A percentile compares a stretch with the other conserved stretches of the same genome.
phyloP scores from a whole-genome alignment of 2,113 vertebrate genomes.

The Platanista minor region DNA sequence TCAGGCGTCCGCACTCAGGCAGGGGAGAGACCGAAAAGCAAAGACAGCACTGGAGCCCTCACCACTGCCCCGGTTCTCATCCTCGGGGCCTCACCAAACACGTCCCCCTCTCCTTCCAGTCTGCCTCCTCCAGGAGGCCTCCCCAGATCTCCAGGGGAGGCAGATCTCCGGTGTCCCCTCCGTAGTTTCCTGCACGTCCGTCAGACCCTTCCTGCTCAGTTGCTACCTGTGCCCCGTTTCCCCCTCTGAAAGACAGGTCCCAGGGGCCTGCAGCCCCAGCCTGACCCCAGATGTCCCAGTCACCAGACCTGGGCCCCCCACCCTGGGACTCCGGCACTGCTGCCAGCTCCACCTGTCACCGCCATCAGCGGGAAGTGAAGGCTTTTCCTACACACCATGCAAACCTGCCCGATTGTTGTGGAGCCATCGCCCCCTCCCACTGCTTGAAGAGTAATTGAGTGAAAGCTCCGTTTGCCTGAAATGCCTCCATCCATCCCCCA shows the following conservation, averaged over 20 bases:
- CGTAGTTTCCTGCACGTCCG: neutral
- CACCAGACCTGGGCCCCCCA: neutral
- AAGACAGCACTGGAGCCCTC: neutral
- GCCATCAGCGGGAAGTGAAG: slow-evolving; percentile 61
- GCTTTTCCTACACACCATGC: slow-evolving; percentile 67
- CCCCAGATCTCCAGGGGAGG: neutral
- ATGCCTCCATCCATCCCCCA: slow-evolving; percentile 63
- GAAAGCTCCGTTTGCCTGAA: slow-evolving; percentile 75
- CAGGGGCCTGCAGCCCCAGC: neutral
- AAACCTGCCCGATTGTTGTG: slow-evolving; percentile 75
- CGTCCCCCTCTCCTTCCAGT: neutral
- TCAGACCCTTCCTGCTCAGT: neutral
- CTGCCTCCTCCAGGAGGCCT: slow-evolving; percentile 4
- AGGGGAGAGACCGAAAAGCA: neutral
- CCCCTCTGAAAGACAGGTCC: neutral
- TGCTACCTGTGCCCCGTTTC: neutral
- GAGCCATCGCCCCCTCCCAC: slow-evolving; percentile 65
- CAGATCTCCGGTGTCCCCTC: neutral
- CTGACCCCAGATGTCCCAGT: accelerated
- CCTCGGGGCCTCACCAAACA: neutral
- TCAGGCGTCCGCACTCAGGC: neutral
- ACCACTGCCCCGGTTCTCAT: accelerated
- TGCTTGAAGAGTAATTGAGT: slow-evolving; percentile 70
- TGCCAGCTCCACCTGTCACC: slow-evolving; percentile 56
- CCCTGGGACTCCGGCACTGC: neutral